Evolutionary conservation across 1,140 invertebrate species (phyloP), one percentile per base, ranked within the genome.

Genomic region (Orussus abietinus): DNA sequence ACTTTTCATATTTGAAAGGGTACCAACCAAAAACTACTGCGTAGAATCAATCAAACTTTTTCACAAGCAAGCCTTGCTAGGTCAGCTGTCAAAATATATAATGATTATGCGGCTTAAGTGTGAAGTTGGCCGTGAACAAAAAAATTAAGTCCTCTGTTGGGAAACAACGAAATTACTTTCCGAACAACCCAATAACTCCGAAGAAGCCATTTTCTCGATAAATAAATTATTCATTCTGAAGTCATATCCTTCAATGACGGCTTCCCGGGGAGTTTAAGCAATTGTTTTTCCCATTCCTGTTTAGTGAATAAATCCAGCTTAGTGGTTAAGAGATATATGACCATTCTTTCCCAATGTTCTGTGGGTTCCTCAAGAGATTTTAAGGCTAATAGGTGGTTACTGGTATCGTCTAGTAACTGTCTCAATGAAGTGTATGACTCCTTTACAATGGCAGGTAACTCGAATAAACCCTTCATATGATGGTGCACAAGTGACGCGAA

Each of bases 331-430:
- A 55, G 5, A 34, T 55, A 49, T 10, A 55, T 47, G 3, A 55
- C 5, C 14, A 55, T 32, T 9, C 38, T 45, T 13, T 47, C 42
- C 57, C 54, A 59, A 20, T 46, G 28, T 6, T 52, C 42, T 2
- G 38, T 37, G 5, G 51, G 38, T 45, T 57, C 34, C 1, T 34
- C 34, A 0, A 57, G 15, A 7, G 34, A 34, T n/a, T 45, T 17
- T 11, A 59, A 29, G 7, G 47, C 45, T 5, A 35, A 26, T 5
- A 57, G 11, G 42, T 56, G 47, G 10, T 40, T 39, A 2, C 38
- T 40, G 17, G 43, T 21, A 11, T 5, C 35, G 33, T 60, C 50
- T 10, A 55, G 20, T 12, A 59, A 14, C 20, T 41, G 13, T 31
- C 46, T 29, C 4, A 52, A 21, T 21, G 38, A 21, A 13, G 11